These are phyloP conservation scores for Gadus macrocephalus DNA, from an alignment of 2,113 vertebrate species.

Conservation along the genomic window DNA sequence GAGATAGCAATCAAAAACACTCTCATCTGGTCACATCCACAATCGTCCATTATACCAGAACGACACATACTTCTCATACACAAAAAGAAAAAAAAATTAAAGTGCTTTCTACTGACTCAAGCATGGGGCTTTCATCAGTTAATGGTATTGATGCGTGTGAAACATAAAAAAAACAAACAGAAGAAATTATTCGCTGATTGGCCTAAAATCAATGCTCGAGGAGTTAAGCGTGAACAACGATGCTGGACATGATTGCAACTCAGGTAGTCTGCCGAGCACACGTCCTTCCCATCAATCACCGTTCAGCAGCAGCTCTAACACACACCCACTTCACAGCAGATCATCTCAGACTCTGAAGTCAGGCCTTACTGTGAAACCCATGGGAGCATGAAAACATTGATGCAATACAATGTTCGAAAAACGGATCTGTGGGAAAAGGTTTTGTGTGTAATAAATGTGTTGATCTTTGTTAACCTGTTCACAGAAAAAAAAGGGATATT, in stretches of 20 bases:
- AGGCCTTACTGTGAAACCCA: conserved; percentile 35
- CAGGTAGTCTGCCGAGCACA: conserved; percentile 57
- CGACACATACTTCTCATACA: conserved; percentile 31
- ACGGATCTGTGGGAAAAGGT: conserved; percentile 13
- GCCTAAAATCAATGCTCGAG: conserved; percentile 71
- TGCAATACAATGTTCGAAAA: conserved; percentile 5
- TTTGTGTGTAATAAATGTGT: conserved; percentile 17
- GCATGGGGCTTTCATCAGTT: conserved; percentile 63
- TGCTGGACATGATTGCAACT: conserved; percentile 70
- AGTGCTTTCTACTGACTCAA: conserved; percentile 71
- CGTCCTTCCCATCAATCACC: conserved; percentile 42
- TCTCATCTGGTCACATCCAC: conserved; percentile 46
- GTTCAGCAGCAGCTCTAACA: conserved; percentile 42
- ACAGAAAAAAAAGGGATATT: conserved; percentile 38
- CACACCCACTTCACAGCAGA: conserved; percentile 27
- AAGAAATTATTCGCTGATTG: conserved; percentile 66
- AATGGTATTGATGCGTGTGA: conserved; percentile 68
- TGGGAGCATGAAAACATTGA: conserved; percentile 20
- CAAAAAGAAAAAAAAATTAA: conserved; percentile 63
- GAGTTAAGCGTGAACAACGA: conserved; percentile 56
- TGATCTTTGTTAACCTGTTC: not conserved
- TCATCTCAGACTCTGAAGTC: conserved; percentile 24
- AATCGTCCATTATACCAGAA: conserved; percentile 31
- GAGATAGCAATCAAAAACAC: conserved; percentile 45
- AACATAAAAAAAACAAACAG: conserved; percentile 41